Evolutionary conservation across 1,140 invertebrate species (phyloP), one percentile per base, ranked within the genome.

Genomic region (honey bee (Apis mellifera)): DNA sequence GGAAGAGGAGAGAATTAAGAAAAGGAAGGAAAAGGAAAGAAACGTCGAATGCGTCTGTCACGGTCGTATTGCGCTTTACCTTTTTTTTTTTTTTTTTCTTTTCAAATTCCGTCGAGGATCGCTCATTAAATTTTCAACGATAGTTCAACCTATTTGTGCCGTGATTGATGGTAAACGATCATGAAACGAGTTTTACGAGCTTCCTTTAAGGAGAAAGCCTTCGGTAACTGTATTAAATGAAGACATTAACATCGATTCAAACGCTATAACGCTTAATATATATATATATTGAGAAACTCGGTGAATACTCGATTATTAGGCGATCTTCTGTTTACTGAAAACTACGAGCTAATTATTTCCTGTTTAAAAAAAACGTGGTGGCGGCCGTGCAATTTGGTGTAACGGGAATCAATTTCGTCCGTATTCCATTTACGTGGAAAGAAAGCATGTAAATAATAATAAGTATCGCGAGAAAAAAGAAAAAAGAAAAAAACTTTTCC

Each of bases 181-280:
- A 70, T 70, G 42, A 70, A 70, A 70, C 42, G 48, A 13, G 48
- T 50, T 70, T 70, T 52, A 52, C n/a, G 42, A 17, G 68, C 42
- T 70, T 52, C 42, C 68, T 48, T 62, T 50, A 48, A 70, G 32
- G 48, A 66, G 64, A 50, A 52, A 70, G 68, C 32, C 32, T 15
- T 70, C n/a, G 42, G n/a, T n/a, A 15, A 48, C 32, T 52, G 48
- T 70, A 70, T 70, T 52, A 70, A 50, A 50, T 70, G 42, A 70
- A 70, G 68, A 52, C 48, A 66, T 66, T 66, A 66, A 70, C 42
- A 70, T 52, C 48, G 26, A 70, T 70, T 70, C n/a, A 42, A 70
- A 70, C 48, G 42, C 48, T n/a, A 69, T 48, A 69, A 52, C 68
- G 21, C 13, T 48, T 50, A 50, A 69, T 48, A 69, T n/a, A n/a